phyloP scores from a whole-genome alignment of 2,888 invertebrate species.

The Scelioninae gen. 2 region DNA sequence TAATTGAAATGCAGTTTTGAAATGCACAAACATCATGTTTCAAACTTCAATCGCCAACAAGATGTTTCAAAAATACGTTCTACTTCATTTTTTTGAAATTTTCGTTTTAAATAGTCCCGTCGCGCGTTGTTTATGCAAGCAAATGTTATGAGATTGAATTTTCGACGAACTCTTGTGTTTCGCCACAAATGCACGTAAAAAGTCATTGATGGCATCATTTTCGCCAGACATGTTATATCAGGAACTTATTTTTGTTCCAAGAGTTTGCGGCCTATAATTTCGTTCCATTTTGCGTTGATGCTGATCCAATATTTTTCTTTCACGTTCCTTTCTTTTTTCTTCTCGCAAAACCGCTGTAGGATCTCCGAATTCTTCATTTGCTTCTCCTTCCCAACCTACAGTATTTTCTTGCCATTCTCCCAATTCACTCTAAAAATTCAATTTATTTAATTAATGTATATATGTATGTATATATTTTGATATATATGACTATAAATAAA shows the following conservation, averaged over 20 bases:
- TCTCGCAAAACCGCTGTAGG: conserved; percentile 67
- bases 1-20: neutral
- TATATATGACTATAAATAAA: too few relatives aligned
- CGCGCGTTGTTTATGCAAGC: conserved; percentile 40
- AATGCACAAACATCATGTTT: too few relatives aligned
- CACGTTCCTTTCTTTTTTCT: conserved; percentile 68
- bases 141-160: conserved; percentile 32
- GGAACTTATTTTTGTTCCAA: conserved; percentile 71
- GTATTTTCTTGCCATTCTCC: conserved; percentile 78
- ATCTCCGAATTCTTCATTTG: conserved; percentile 69
- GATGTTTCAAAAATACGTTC: conserved; percentile 24
- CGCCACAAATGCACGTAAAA: conserved; percentile 20
- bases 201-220: conserved; percentile 5
- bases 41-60: conserved; percentile 1
- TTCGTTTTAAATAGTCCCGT: conserved; percentile 51
- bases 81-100: conserved; percentile 46
- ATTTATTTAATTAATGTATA: neutral
- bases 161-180: conserved; percentile 41
- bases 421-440: conserved; percentile 74
- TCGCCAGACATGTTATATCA: conserved; percentile 63
- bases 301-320: conserved; percentile 69
- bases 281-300: conserved; percentile 70
- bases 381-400: conserved; percentile 77
- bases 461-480: too few relatives aligned
- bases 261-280: conserved; percentile 67